A percentile compares a stretch with the other conserved stretches of the same genome.
phyloP scores from a whole-genome alignment of 2,113 vertebrate species.

The Esox niger region DNA sequence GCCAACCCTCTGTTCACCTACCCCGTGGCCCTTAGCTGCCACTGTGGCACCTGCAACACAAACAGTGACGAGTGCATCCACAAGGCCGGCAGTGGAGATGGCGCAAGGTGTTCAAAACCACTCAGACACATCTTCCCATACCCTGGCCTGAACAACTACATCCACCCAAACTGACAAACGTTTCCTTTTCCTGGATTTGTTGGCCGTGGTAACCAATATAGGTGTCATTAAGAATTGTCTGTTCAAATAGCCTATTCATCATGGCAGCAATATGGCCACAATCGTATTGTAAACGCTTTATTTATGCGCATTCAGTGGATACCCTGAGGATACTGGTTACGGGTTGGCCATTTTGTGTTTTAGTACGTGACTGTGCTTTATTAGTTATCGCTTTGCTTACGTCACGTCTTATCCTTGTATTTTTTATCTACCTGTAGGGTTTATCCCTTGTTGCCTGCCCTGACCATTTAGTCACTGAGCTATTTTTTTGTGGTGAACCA shows the following conservation, averaged over 20 bases:
- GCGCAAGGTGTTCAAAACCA: conserved; percentile 82
- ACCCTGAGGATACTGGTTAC: neutral
- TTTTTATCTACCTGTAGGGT: conserved; percentile 13
- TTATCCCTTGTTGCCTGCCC: conserved; percentile 7
- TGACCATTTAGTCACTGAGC: conserved; percentile 20
- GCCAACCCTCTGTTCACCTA: conserved; percentile 81
- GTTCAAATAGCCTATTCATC: too few relatives aligned
- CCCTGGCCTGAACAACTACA: conserved; percentile 49
- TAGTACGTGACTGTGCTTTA: neutral
- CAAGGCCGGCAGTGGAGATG: conserved; percentile 57
- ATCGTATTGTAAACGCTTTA: neutral
- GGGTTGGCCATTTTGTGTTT: conserved; percentile 1
- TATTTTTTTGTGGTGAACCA: conserved; percentile 21
- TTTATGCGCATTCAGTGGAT: neutral
- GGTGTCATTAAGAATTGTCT: neutral
- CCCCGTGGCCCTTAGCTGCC: conserved; percentile 87
- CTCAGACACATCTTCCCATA: conserved; percentile 52
- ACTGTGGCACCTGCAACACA: conserved; percentile 86
- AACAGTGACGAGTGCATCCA: conserved; percentile 85
- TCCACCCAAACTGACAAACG: conserved; percentile 49
- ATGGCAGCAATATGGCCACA: too few relatives aligned
- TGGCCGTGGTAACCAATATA: neutral
- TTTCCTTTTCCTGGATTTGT: neutral
- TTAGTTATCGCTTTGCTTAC: conserved; percentile 29
- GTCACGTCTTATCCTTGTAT: conserved; percentile 11